Conservation (phyloP, 2,888 invertebrate species). For the Linnaemya tessellans region DNA sequence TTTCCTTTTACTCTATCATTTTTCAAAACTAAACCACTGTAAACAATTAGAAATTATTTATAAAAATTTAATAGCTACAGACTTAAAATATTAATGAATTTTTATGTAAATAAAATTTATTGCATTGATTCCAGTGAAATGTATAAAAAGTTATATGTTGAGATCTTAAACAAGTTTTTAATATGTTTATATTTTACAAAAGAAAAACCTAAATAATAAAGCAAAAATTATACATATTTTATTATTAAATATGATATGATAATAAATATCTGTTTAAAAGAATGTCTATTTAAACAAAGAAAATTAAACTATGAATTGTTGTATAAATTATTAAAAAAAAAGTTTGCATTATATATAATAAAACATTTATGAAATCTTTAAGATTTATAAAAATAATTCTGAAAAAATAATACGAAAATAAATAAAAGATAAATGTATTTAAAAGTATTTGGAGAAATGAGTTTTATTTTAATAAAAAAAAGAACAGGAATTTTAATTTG, state of each 20-base stretch:
- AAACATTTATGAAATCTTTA: conserved; percentile 44
- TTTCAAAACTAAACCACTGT: background rate
- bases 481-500: too few relatives aligned
- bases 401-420: conserved; percentile 55
- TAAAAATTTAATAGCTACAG: conserved; percentile 5
- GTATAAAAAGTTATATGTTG: conserved; percentile 26
- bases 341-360: conserved; percentile 4
- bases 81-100: conserved; percentile 52
- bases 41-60: conserved; percentile 13
- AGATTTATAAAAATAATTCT: conserved; percentile 46
- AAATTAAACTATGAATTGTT: conserved; percentile 27
- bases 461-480: conserved; percentile 17
- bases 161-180: conserved; percentile 33
- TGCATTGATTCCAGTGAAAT: background rate
- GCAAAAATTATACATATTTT: conserved; percentile 16
- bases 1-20: background rate
- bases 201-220: background rate
- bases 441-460: conserved; percentile 10
- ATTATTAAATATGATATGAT: conserved; percentile 2
- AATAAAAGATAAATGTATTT: conserved; percentile 63
- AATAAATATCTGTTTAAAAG: conserved; percentile 12
- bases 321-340: conserved; percentile 1
- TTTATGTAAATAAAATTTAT: conserved; percentile 44
- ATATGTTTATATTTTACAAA: conserved; percentile 47
- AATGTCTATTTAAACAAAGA: conserved; percentile 20